A percentile compares a stretch with the other conserved stretches of the same genome.
These are phyloP conservation scores for Papilio machaon DNA, from an alignment of 1,140 invertebrate species.

Conservation along the genomic window DNA sequence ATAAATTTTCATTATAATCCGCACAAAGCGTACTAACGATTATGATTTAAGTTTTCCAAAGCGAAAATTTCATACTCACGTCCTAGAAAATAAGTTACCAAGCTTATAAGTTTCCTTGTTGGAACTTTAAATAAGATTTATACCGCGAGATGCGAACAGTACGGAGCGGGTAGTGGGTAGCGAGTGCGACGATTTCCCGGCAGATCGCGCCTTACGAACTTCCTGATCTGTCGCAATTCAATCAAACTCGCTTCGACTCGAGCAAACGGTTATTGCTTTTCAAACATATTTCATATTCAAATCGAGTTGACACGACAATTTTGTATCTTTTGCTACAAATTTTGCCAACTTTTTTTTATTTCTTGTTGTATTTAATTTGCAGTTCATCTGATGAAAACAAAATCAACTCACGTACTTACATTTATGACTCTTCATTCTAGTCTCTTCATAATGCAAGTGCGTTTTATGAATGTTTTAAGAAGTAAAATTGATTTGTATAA, in stretches of 20 bases:
- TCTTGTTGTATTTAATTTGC: background rate
- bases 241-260: slow-evolving; percentile 2
- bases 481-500: no score
- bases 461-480: background rate
- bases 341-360: background rate
- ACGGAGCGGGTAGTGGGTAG: background rate
- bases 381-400: background rate
- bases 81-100: background rate
- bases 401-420: background rate
- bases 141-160: background rate
- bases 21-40: background rate
- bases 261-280: slow-evolving; percentile 19
- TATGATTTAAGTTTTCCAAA: background rate
- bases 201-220: background rate
- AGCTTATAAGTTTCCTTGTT: slow-evolving; percentile 4
- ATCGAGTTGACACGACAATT: background rate
- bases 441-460: background rate
- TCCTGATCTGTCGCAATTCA: slow-evolving; percentile 32
- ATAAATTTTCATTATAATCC: background rate
- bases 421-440: background rate
- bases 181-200: background rate
- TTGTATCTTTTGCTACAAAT: background rate
- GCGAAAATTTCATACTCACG: background rate
- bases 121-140: slow-evolving; percentile 10
- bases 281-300: slow-evolving; percentile 21